These are phyloP conservation scores for Cydia fagiglandana DNA, from an alignment of 1,140 invertebrate genomes.

Conservation along the genomic window DNA sequence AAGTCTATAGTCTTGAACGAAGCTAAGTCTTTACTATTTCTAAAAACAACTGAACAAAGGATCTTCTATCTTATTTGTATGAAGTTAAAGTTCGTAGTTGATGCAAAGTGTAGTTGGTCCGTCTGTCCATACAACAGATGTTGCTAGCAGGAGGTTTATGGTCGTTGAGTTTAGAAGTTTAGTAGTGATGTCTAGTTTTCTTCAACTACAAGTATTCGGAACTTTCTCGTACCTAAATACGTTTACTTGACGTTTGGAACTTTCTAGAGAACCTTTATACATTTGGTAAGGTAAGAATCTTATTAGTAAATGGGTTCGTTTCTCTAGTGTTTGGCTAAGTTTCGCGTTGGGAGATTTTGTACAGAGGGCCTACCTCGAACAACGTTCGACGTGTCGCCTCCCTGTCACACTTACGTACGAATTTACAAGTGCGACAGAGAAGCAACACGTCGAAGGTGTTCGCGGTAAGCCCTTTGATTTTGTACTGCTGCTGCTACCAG, in stretches of 20 bases:
- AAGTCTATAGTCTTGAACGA: conserved; percentile 15
- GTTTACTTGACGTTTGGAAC: too few species aligned
- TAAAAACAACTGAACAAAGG: neutral
- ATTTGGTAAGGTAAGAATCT: conserved; percentile 2
- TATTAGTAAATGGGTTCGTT: neutral
- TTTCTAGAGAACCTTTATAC: neutral
- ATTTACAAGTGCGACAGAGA: too few species aligned
- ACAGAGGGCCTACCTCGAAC: neutral
- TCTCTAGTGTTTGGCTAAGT: neutral
- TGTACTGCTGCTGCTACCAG: neutral
- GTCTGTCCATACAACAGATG: conserved; percentile 31
- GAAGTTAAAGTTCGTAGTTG: neutral
- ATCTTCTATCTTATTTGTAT: neutral
- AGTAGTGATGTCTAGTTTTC: conserved; percentile 21
- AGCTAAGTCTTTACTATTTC: conserved; percentile 7
- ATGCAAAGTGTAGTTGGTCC: conserved; percentile 1
- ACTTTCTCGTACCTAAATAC: neutral
- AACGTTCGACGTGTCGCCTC: too few species aligned
- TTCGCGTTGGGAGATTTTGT: neutral
- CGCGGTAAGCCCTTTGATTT: neutral
- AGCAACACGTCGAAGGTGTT: too few species aligned
- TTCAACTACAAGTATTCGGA: neutral
- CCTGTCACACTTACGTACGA: too few species aligned
- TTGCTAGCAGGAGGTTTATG: conserved; percentile 11
- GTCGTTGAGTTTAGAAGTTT: conserved; percentile 13